Conservation (phyloP, 2,113 vertebrate species). For the Megaptera novaeangliae region DNA sequence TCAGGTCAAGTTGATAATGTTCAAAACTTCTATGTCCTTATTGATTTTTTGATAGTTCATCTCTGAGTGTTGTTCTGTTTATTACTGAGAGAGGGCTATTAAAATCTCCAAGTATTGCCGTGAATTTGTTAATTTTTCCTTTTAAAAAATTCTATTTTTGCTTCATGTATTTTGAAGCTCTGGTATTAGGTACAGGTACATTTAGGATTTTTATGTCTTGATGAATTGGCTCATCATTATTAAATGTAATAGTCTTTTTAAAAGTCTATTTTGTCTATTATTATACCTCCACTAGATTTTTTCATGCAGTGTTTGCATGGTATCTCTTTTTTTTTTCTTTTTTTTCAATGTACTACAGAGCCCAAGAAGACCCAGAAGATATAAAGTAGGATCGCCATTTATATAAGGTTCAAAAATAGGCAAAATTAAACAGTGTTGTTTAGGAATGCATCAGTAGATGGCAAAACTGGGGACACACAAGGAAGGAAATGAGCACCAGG, state of each 20-base stretch:
- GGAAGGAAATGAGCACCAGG: background rate
- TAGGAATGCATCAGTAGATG: background rate
- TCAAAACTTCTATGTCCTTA: background rate
- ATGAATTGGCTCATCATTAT: conserved; percentile 6
- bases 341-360: rapidly evolving
- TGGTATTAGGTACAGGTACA: background rate
- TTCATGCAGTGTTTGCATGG: background rate
- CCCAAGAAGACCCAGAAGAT: background rate
- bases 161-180: conserved; percentile 4
- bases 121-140: background rate
- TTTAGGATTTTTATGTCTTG: background rate
- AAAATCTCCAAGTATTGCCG: background rate
- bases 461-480: background rate
- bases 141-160: conserved; percentile 15
- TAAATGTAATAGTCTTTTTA: conserved; percentile 6
- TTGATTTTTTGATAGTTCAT: background rate
- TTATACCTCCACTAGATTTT: background rate
- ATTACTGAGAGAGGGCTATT: background rate
- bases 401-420: background rate
- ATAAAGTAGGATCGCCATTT: background rate
- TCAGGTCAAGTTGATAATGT: conserved; percentile 8
- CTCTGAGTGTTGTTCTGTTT: background rate
- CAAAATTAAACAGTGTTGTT: background rate
- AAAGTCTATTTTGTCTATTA: background rate
- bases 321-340: background rate